phyloP scores from a whole-genome alignment of 1,140 invertebrate species.

The Hesperophylax magnus region DNA sequence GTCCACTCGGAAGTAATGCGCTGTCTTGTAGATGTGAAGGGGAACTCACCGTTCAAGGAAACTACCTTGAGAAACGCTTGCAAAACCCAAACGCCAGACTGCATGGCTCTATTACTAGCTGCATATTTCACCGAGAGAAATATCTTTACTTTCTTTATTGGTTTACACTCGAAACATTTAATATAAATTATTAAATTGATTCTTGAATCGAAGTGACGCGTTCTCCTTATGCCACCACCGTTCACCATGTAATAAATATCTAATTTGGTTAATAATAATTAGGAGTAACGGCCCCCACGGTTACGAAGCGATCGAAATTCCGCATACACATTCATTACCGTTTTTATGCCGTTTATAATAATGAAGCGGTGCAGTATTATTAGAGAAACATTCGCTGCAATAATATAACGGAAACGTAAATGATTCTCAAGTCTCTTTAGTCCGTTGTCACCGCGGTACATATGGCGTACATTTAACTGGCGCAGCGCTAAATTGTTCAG shows the following conservation, averaged over 20 bases:
- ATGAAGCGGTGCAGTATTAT: background rate
- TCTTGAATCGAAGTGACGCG: too few species aligned
- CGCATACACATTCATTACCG: background rate
- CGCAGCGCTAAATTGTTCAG: background rate
- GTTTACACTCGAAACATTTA: too few species aligned
- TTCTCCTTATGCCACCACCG: too few species aligned
- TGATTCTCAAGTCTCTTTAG: slow-evolving; percentile 11
- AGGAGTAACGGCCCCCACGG: background rate
- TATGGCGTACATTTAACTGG: slow-evolving; percentile 3
- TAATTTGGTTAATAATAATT: too few species aligned
- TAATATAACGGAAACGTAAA: slow-evolving; percentile 23
- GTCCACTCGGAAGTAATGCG: background rate
- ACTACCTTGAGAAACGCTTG: too few species aligned
- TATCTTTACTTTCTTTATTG: too few species aligned
- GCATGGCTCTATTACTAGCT: background rate
- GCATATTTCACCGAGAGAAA: too few species aligned
- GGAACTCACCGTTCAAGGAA: too few species aligned
- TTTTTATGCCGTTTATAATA: background rate
- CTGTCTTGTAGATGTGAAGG: background rate
- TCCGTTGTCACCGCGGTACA: slow-evolving; percentile 13
- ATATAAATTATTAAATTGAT: too few species aligned
- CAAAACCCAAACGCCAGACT: slow-evolving; percentile 23
- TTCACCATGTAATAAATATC: too few species aligned
- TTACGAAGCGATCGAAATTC: background rate
- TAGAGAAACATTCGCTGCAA: slow-evolving; percentile 11